Conservation (phyloP, 2,797 vertebrate genomes). For the Acanthornis magna region DNA sequence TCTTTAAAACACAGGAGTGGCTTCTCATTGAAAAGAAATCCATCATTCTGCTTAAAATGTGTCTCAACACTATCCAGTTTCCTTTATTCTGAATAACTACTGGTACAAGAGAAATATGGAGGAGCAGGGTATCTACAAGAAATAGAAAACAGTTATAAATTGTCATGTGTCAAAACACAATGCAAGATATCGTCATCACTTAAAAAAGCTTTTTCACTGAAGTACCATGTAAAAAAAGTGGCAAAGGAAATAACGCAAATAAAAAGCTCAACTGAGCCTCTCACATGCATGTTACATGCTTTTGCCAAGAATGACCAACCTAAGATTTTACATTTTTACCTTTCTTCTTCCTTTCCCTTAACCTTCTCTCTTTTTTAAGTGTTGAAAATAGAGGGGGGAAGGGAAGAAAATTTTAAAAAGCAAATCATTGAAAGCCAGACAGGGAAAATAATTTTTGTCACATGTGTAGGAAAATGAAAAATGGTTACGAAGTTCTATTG, state of each 20-base stretch:
- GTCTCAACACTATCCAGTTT: neutral
- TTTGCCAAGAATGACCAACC: neutral
- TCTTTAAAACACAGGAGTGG: neutral
- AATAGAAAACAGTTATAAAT: neutral
- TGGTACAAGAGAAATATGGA: neutral
- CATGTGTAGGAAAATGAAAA: neutral
- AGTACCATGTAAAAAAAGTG: neutral
- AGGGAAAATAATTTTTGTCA: neutral
- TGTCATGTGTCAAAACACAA: neutral
- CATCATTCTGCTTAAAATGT: neutral
- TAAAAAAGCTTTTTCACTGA: neutral
- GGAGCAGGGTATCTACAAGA: neutral
- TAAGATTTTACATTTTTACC: neutral
- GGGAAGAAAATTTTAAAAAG: neutral
- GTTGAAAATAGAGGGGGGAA: neutral
- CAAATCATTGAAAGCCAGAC: neutral
- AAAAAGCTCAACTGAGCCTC: neutral
- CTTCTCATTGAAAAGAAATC: neutral
- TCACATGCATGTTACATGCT: neutral
- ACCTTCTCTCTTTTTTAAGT: neutral
- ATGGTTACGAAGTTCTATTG: neutral
- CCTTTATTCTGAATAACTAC: neutral
- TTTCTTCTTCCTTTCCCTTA: neutral
- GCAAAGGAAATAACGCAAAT: neutral
- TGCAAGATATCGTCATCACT: neutral